phyloP scores from a whole-genome alignment of 2,888 invertebrate species.

The Phengaris alcon region DNA sequence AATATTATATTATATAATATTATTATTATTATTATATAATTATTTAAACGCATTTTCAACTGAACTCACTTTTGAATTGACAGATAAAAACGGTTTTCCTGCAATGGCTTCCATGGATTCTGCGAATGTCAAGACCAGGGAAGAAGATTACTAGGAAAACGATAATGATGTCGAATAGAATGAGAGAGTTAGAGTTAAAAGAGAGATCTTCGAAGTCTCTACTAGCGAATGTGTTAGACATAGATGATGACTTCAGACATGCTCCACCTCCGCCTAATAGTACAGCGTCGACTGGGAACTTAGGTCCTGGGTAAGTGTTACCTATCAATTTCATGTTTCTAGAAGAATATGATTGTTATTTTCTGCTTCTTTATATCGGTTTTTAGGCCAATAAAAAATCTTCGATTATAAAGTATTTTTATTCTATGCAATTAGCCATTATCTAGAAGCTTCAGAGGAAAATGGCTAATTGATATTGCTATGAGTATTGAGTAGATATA shows the following conservation, averaged over 20 bases:
- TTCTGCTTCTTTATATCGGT: no score
- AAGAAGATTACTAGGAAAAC: constrained; percentile 95
- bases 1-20: no score
- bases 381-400: no score
- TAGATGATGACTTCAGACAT: constrained; percentile 95
- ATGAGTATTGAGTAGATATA: no score
- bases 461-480: no score
- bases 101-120: constrained; percentile 98
- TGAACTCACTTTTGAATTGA: constrained; percentile 32
- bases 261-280: constrained; percentile 82
- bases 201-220: constrained; percentile 96
- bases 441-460: no score
- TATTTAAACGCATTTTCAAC: no score
- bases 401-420: no score
- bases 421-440: no score
- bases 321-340: not conserved
- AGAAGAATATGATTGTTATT: not conserved
- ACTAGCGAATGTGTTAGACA: constrained; percentile 95
- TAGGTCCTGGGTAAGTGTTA: constrained; percentile 80
- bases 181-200: constrained; percentile 95
- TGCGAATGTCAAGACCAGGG: constrained; percentile 97
- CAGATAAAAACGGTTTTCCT: constrained; percentile 97
- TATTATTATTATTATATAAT: no score
- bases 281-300: constrained; percentile 81
- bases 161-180: constrained; percentile 92